Evolutionary conservation across 2,113 vertebrate genomes (phyloP).

Genomic region (Polypterus bichir): DNA sequence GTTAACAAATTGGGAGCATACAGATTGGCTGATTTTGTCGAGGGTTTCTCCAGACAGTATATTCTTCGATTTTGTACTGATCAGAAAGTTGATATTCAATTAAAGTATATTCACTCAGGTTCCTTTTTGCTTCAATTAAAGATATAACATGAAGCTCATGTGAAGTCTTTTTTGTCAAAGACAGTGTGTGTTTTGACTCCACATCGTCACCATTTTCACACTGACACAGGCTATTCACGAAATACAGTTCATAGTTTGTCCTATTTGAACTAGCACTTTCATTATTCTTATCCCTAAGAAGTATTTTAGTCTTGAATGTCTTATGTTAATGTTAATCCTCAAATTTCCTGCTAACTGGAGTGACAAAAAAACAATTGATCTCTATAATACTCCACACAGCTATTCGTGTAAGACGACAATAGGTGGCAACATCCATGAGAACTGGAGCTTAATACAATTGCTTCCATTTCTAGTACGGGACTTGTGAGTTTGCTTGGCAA

Average conservation of each 20-base stretch:
- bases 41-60: background rate
- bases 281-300: background rate
- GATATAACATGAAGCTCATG: background rate
- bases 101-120: background rate
- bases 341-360: too few species aligned
- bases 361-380: background rate
- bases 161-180: background rate
- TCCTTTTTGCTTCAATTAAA: background rate
- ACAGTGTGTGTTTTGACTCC: background rate
- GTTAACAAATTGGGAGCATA: too few species aligned
- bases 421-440: conserved; percentile 23
- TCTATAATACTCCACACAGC: conserved; percentile 6
- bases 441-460: conserved; percentile 17
- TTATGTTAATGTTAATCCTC: background rate
- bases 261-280: background rate
- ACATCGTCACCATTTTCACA: background rate
- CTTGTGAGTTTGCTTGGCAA: conserved; percentile 16
- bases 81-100: background rate
- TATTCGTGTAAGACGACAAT: conserved; percentile 14
- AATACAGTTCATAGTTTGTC: background rate
- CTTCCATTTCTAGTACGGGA: conserved; percentile 19
- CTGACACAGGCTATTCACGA: background rate
- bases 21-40: background rate
- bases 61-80: background rate
- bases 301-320: background rate